Evolutionary conservation across 2,888 invertebrate species (phyloP), one percentile per base, ranked within the genome.

Genomic region (Callyntrura sp.): DNA sequence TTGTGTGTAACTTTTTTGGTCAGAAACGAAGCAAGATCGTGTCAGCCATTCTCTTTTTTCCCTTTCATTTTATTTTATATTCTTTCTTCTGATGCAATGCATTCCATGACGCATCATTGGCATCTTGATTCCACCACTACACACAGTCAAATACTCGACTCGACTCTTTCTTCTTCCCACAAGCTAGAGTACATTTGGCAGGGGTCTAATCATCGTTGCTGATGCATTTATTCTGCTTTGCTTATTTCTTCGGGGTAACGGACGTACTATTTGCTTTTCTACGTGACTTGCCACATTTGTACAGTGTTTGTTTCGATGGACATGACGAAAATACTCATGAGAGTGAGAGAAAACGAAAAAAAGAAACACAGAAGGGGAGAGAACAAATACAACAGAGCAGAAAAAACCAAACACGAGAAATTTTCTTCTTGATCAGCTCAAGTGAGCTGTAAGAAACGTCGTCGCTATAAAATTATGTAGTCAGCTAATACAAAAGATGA

Each of bases 301-400:
- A 45, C 45, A 48, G 17, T 76, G 55, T 76, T 76, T 76, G 14
- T 28, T 51, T 23, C 76, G 25, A 51, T 73, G 73, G 87, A 81
- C 82, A 88, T 82, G 82, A 73, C 35, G 70, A 73, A 70, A 88
- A 88, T 82, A 57, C 87, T 73, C 87, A 28, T 55, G 87, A 87
- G 87, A 79, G 55, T 35, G 43, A 4, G 12, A 68, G 25, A 57
- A 55, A 60, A 23, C 51, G 43, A 73, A 9, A 35, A 11, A 23
- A 48, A 12, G 17, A 51, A 9, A 48, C 9, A 6, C 11, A 14
- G 62, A 23, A 62, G 5, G 35, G 62, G 35, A 28, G 28, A n/a
- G n/a, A n/a, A 65, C 12, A 65, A 65, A 35, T 35, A 35, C 3
- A 35, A 35, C 9, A 65, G 62, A 62, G 3, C 43, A n/a, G 43